Evolutionary conservation across 2,113 vertebrate species (phyloP), one percentile per base, ranked within the genome.

Genomic region (Periophthalmodon schlosseri): DNA sequence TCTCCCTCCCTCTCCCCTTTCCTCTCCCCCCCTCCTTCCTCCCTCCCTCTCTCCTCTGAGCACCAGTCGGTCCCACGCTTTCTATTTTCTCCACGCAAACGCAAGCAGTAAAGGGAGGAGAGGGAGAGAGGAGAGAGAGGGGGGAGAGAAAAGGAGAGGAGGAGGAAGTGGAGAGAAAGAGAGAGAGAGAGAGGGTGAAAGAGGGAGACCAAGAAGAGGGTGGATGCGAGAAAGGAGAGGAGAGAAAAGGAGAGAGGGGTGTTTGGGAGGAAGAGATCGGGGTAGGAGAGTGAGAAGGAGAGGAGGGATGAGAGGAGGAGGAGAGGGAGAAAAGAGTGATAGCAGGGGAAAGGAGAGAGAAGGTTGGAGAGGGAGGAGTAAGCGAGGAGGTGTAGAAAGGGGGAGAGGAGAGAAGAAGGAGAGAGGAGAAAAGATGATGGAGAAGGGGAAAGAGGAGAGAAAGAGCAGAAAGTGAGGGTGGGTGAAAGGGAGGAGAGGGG

Each of bases 11-110:
- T 50, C 47, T 50, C 47, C 13, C 47, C 13, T 11, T 2, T 4
- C 13, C 49, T 18, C 49, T 50, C 49, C 4, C 16, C 4, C 16
- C 2, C 15, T 16, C 14, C 15, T 16, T 18, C 49, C 15, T 39
- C 8, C 49, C 4, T 16, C 15, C 13, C 49, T 50, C 16, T 18
- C 14, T 50, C 16, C 14, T 50, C 14, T 16, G 16, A 16, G 20
- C 20, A 5, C 12, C 57, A 3, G 57, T 14, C 57, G 23, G 56
- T 86, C 79, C 72, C 79, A 72, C 70, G 75, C 80, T 74, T 78
- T 80, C 79, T 86, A 70, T 80, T 79, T 79, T 50, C 60, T 23
- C 61, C 71, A 58, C 61, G 70, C 52, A 70, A 69, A 49, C 44
- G 58, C 58, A 67, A 15, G 70, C 76, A 67, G 54, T 3, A 2